These are phyloP conservation scores for Percopsis transmontana DNA, from an alignment of 2,113 vertebrate species.

Conservation along the genomic window DNA sequence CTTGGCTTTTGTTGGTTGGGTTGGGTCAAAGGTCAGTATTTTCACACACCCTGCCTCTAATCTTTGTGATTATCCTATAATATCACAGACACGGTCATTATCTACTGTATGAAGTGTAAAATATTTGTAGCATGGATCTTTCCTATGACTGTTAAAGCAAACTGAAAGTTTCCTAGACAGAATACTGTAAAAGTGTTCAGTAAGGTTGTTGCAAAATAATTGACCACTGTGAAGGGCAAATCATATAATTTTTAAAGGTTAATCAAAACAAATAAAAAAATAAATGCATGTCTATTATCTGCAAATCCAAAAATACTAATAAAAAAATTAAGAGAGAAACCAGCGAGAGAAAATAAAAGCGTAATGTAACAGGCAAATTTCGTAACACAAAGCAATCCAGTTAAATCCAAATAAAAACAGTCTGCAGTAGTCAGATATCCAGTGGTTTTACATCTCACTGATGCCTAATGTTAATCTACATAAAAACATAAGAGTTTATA, in stretches of 20 bases:
- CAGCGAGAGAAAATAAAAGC: conserved; percentile 53
- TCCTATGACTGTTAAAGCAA: conserved; percentile 33
- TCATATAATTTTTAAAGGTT: conserved; percentile 31
- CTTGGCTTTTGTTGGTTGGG: conserved; percentile 33
- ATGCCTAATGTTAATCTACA: conserved; percentile 56
- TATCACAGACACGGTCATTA: conserved; percentile 30
- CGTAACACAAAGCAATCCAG: conserved; percentile 63
- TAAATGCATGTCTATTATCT: conserved; percentile 67
- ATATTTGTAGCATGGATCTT: conserved; percentile 17
- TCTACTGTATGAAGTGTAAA: conserved; percentile 58
- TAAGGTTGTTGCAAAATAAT: not conserved
- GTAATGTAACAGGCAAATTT: conserved; percentile 58
- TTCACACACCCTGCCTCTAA: conserved; percentile 16
- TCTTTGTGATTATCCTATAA: conserved; percentile 16
- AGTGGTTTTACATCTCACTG: conserved; percentile 49
- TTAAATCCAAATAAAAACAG: conserved; percentile 41
- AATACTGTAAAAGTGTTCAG: conserved; percentile 21
- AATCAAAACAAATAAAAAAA: conserved; percentile 51
- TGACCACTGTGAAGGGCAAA: conserved; percentile 39
- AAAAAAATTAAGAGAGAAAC: conserved; percentile 49
- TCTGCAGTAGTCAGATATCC: conserved; percentile 56
- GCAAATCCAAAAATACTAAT: conserved; percentile 56
- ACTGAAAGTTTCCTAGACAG: conserved; percentile 30
- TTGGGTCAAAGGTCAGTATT: conserved; percentile 21
- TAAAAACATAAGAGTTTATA: conserved; percentile 57